phyloP scores from a whole-genome alignment of 2,888 invertebrate species.

The Heliconius erato region DNA sequence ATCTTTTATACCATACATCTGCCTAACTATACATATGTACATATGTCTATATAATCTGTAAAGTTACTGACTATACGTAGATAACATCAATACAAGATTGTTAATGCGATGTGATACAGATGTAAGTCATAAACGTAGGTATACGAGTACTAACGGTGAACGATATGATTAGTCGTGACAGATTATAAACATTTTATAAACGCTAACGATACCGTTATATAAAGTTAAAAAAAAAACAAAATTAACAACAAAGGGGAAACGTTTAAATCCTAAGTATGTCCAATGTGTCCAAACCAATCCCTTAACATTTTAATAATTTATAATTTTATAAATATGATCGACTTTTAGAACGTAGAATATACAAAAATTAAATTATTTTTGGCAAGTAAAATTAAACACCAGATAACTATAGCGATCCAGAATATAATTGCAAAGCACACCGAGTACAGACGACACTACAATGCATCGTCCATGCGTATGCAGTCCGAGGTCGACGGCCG shows the following conservation, averaged over 20 bases:
- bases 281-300: no score
- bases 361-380: neutral
- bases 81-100: constrained; percentile 36
- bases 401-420: constrained; percentile 41
- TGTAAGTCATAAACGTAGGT: constrained; percentile 8
- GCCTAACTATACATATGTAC: neutral
- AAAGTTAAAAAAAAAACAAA: neutral
- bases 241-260: neutral
- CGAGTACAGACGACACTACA: constrained; percentile 65
- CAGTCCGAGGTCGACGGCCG: constrained; percentile 73
- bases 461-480: constrained; percentile 69
- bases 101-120: constrained; percentile 34
- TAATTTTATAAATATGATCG: no score
- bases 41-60: neutral
- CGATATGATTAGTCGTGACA: constrained; percentile 33
- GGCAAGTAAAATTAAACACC: constrained; percentile 11
- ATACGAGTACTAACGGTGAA: constrained; percentile 23
- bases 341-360: no score
- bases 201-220: constrained; percentile 2
- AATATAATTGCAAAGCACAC: constrained; percentile 63
- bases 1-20: neutral
- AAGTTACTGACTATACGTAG: neutral
- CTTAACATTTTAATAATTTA: no score
- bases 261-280: neutral
- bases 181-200: constrained; percentile 27